Base-by-base conservation (phyloP, 2,888 invertebrate genomes). In the Margaritifera margaritifera region DNA sequence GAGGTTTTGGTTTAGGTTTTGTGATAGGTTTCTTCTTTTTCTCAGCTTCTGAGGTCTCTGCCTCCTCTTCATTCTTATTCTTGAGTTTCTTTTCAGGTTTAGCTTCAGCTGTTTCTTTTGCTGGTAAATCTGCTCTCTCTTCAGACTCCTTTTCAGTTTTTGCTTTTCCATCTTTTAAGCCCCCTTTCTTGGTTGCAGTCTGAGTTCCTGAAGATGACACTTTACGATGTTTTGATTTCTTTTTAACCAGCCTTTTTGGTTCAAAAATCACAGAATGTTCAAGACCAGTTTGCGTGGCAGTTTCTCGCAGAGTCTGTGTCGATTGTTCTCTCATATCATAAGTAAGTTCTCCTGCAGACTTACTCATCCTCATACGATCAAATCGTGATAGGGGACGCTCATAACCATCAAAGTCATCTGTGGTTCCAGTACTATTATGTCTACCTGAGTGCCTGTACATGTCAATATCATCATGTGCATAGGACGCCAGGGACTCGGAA, bases 391-490 rank as follows among this genome's bases (percentile, higher is more conserved):
- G 71, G 8, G 78, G 76, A 24, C 78, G 71, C 25, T 78, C 81
- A 61, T 79, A 80, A 18, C 79, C 80, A 71, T 80, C 83, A 68
- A 74, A 76, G 62, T 79, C 78, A 56, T 78, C 79, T 20, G 74
- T 76, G 64, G 74, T 72, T 54, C 71, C 67, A 20, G 66, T 74
- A 20, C 61, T 68, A 19, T 70, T 70, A 58, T 77, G 74, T 20
- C 71, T 66, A 24, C 71, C 62, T 6, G 79, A 75, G 31, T 69
- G 74, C 31, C 76, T 63, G 22, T 79, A 76, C 25, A 79, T 74
- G 24, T 83, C 83, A n/a, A 84, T 74, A 68, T 86, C 86, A 74
- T 86, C 86, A 62, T 79, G 74, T 18, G 78, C 77, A 68, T 81
- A 82, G 1, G 84, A 84, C 1, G 65, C 70, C 1, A 81, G 69